Conservation (phyloP, 1,140 invertebrate species). For the Notospermus geniculatus region DNA sequence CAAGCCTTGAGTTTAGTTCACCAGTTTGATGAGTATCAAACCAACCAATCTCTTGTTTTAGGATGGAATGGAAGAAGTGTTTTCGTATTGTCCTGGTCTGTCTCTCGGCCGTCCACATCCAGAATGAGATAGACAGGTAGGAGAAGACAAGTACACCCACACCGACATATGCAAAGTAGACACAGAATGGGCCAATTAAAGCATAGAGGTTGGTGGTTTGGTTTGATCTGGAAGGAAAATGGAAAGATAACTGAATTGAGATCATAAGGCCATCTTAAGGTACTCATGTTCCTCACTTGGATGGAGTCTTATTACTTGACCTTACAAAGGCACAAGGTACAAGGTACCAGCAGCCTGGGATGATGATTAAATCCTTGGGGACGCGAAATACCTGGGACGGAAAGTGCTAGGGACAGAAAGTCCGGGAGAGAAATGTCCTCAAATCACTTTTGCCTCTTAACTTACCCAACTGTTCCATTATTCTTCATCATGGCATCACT, state of each 20-base stretch:
- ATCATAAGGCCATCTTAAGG: too few relatives aligned
- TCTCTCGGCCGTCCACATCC: conserved; percentile 55
- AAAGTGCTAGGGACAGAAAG: too few relatives aligned
- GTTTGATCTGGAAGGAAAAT: too few relatives aligned
- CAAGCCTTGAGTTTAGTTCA: conserved; percentile 83
- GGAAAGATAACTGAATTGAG: too few relatives aligned
- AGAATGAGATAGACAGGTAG: conserved; percentile 53
- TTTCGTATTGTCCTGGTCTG: conserved; percentile 72
- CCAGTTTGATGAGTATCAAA: conserved; percentile 83
- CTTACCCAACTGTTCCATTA: conserved; percentile 1
- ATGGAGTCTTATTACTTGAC: too few relatives aligned
- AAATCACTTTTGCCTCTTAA: not conserved
- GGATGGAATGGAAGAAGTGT: conserved; percentile 71
- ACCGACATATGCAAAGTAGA: conserved; percentile 35
- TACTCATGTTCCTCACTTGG: too few relatives aligned
- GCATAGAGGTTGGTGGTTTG: too few relatives aligned
- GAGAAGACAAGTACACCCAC: conserved; percentile 35
- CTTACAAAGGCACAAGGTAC: too few relatives aligned
- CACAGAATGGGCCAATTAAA: not conserved
- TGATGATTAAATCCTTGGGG: too few relatives aligned
- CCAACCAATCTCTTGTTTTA: conserved; percentile 89
- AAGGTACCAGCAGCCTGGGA: too few relatives aligned
- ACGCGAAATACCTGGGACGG: too few relatives aligned
- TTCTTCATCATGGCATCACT: not conserved
- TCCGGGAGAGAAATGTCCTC: too few relatives aligned